A percentile compares a stretch with the other conserved stretches of the same genome.
Evolutionary conservation across 1,140 invertebrate genomes (phyloP).

Genomic region (Amyelois transitella): DNA sequence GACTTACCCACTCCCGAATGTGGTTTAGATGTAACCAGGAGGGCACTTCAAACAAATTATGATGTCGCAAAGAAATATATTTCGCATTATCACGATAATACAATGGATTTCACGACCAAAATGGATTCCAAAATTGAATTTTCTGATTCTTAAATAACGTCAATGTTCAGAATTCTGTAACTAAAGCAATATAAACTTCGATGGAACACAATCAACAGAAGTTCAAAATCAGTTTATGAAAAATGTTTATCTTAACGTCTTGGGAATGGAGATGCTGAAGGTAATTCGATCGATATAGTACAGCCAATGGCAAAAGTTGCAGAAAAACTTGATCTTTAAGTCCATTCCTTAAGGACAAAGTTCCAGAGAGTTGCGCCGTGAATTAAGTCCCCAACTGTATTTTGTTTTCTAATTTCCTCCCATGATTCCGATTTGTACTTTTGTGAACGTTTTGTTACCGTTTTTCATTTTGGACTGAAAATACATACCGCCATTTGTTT

Average conservation of each 20-base stretch:
- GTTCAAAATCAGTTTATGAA: neutral
- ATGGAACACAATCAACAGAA: neutral
- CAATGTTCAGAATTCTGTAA: neutral
- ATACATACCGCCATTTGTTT: too few relatives aligned
- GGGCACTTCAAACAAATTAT: too few relatives aligned
- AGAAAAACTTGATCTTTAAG: neutral
- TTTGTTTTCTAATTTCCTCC: neutral
- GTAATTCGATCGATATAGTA: neutral
- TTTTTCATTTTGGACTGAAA: too few relatives aligned
- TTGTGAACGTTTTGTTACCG: too few relatives aligned
- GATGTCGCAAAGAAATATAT: too few relatives aligned
- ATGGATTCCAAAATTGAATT: neutral
- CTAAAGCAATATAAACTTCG: neutral
- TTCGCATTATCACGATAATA: too few relatives aligned
- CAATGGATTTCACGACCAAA: too few relatives aligned
- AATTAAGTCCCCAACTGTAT: neutral
- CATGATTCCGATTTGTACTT: neutral
- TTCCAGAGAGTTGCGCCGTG: neutral
- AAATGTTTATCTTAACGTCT: neutral
- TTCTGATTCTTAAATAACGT: neutral
- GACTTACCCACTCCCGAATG: too few relatives aligned
- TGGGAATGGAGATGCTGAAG: neutral
- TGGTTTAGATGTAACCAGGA: too few relatives aligned
- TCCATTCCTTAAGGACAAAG: neutral
- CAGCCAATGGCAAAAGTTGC: neutral